Evolutionary conservation across 2,113 vertebrate species (phyloP).

Genomic region (Phaetusa simplex): DNA sequence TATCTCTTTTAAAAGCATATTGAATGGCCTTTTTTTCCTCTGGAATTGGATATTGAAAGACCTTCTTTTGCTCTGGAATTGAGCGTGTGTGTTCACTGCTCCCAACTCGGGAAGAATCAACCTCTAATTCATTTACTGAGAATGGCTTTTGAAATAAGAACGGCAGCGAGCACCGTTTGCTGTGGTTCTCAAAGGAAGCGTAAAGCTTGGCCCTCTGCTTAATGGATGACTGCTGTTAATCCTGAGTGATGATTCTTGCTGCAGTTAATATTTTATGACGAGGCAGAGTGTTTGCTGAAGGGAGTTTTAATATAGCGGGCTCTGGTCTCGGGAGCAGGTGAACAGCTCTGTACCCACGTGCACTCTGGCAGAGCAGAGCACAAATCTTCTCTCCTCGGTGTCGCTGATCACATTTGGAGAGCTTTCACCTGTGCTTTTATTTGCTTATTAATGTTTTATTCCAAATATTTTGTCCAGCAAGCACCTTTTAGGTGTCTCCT

Average conservation of each 20-base stretch:
- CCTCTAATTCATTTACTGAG: neutral
- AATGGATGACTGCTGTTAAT: neutral
- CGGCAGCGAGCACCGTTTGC: neutral
- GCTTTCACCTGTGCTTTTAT: neutral
- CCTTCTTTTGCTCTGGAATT: neutral
- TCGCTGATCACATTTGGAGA: neutral
- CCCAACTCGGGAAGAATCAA: neutral
- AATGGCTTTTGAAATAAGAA: neutral
- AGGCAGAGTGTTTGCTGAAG: neutral
- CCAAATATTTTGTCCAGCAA: neutral
- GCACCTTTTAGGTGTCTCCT: neutral
- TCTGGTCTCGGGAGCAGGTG: neutral
- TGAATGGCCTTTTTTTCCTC: neutral
- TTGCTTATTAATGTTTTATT: neutral
- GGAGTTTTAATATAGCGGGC: neutral
- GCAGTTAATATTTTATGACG: neutral
- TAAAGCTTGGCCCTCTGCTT: neutral
- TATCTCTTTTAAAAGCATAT: neutral
- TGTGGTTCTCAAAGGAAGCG: accelerated
- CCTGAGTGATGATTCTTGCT: neutral
- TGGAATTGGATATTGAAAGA: neutral
- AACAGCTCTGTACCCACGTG: neutral
- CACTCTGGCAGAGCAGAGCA: neutral
- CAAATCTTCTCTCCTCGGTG: neutral
- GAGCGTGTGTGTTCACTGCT: neutral